These are phyloP conservation scores for Brachypodius melanocephalos DNA, from an alignment of 2,113 vertebrate genomes.

Conservation along the genomic window DNA sequence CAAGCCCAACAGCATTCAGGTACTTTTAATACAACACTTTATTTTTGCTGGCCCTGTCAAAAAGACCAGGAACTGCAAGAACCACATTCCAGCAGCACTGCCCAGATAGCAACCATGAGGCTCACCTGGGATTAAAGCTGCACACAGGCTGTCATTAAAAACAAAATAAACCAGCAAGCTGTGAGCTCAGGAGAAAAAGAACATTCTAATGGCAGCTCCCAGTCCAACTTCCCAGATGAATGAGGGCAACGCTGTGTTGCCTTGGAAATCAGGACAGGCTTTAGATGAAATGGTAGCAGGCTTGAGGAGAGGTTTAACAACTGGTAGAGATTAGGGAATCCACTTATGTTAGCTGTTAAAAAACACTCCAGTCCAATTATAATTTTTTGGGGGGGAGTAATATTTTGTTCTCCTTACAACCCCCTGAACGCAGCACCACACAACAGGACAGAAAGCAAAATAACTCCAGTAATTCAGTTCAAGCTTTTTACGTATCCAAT, in stretches of 20 bases:
- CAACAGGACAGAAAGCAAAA: background rate
- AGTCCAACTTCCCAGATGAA: background rate
- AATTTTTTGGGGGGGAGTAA: background rate
- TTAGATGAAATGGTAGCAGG: background rate
- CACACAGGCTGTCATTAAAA: background rate
- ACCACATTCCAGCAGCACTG: background rate
- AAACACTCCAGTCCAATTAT: background rate
- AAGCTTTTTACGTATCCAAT: background rate
- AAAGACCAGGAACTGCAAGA: background rate
- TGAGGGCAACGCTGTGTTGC: background rate
- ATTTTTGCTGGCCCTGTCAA: background rate
- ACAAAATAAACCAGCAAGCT: background rate
- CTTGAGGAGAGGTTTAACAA: background rate
- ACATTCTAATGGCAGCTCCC: background rate
- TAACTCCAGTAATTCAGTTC: background rate
- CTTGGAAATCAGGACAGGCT: background rate
- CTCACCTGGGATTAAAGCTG: background rate
- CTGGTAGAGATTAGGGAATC: background rate
- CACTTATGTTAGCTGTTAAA: background rate
- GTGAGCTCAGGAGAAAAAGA: background rate
- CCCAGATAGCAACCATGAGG: background rate
- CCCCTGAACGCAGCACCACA: background rate
- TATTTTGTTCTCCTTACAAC: background rate
- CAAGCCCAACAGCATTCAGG: background rate
- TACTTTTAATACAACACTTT: background rate